These are phyloP conservation scores for Catharus bicknelli DNA, from an alignment of 2,113 vertebrate genomes.

Conservation along the genomic window DNA sequence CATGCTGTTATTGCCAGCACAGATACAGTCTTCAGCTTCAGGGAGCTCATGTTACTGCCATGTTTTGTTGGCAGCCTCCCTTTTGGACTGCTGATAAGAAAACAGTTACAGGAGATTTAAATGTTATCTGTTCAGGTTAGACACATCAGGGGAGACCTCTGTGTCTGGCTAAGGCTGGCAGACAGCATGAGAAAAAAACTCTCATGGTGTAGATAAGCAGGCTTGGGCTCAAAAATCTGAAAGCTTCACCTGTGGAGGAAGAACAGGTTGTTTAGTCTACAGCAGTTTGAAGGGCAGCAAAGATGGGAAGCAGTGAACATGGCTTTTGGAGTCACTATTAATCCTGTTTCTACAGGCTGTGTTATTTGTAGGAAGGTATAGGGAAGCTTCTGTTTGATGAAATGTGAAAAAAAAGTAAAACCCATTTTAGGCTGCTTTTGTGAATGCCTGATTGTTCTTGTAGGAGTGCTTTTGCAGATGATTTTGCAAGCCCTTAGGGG, in stretches of 20 bases:
- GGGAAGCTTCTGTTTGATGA: not conserved
- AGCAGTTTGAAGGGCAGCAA: not conserved
- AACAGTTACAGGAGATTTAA: not conserved
- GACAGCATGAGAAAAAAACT: not conserved
- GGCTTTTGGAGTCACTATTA: not conserved
- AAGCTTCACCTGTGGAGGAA: not conserved
- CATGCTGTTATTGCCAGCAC: not conserved
- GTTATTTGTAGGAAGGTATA: not conserved
- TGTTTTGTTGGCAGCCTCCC: not conserved
- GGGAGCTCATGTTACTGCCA: not conserved
- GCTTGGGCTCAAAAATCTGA: not conserved
- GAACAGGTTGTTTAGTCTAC: not conserved
- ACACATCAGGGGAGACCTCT: not conserved
- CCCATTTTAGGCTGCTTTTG: not conserved
- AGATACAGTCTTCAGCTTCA: not conserved
- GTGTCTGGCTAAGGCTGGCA: not conserved
- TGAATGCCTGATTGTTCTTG: not conserved
- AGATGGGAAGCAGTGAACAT: not conserved
- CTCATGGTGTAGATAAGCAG: not conserved
- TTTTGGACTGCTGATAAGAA: not conserved
- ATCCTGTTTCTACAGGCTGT: not conserved
- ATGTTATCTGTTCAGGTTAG: not conserved
- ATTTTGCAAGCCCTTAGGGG: not conserved
- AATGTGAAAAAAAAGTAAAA: not conserved
- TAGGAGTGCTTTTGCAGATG: not conserved